A percentile compares a stretch with the other conserved stretches of the same genome.
These are phyloP conservation scores for Poecile montanus DNA, from an alignment of 2,797 vertebrate genomes.

Conservation along the genomic window DNA sequence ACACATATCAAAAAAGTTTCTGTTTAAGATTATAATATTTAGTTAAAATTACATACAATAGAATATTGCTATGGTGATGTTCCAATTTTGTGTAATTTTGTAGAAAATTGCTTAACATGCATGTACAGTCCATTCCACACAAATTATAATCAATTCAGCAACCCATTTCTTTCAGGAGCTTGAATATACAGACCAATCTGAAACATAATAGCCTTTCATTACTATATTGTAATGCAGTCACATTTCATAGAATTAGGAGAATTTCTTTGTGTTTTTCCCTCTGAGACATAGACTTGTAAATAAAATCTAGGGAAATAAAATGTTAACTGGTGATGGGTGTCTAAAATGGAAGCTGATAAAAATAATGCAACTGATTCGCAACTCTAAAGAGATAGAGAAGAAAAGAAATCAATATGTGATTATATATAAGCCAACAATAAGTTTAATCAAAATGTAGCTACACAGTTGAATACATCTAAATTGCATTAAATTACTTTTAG, in stretches of 20 bases:
- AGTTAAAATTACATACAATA: neutral
- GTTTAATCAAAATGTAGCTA: conserved; percentile 48
- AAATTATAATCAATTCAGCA: conserved; percentile 44
- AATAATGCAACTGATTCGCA: neutral
- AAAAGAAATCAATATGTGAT: neutral
- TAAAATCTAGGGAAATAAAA: neutral
- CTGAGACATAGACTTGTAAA: neutral
- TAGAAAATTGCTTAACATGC: conserved; percentile 33
- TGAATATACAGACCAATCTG: conserved; percentile 4
- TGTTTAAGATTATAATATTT: neutral
- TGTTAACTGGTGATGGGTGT: neutral
- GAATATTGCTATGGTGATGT: conserved; percentile 1
- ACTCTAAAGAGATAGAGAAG: neutral
- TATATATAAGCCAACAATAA: conserved; percentile 20
- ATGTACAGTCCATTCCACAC: neutral
- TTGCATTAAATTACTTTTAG: conserved; percentile 19
- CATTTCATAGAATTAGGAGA: neutral
- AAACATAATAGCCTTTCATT: conserved; percentile 38
- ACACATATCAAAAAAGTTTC: neutral
- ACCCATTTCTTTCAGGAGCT: neutral
- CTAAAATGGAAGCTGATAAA: neutral
- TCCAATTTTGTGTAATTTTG: conserved; percentile 37
- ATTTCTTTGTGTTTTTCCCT: neutral
- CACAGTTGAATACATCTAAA: conserved; percentile 24
- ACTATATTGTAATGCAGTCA: neutral